Conservation (phyloP, 2,797 vertebrate species). For the Neosilurus hyrtlii region DNA sequence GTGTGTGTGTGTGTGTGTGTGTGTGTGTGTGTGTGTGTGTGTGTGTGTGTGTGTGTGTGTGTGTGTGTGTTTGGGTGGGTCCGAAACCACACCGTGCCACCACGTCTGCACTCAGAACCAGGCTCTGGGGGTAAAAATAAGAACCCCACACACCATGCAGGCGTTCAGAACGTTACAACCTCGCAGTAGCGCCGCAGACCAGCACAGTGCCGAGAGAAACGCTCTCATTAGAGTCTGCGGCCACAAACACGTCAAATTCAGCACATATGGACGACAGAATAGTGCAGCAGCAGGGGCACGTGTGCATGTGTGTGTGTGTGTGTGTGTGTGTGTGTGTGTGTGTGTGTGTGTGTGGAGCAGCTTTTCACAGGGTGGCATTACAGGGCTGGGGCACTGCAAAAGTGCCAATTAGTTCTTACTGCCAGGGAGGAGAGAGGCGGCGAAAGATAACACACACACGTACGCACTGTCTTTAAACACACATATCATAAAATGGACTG, state of each 20-base stretch:
- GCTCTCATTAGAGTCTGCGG: conserved; percentile 73
- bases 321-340: conserved; percentile 62
- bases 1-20: background rate
- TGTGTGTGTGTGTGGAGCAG: conserved; percentile 60
- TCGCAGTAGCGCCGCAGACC: conserved; percentile 72
- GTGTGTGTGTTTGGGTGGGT: background rate
- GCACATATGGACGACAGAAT: conserved; percentile 75
- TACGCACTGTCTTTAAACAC: background rate
- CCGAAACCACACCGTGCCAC: conserved; percentile 32
- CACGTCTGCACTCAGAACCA: conserved; percentile 62
- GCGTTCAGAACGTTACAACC: conserved; percentile 62
- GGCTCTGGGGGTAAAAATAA: conserved; percentile 62
- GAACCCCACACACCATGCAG: conserved; percentile 63
- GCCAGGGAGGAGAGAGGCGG: conserved; percentile 60
- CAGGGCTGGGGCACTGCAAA: conserved; percentile 63
- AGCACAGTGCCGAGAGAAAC: conserved; percentile 65
- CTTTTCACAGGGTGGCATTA: conserved; percentile 70
- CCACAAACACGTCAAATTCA: conserved; percentile 73
- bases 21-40: background rate
- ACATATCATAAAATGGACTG: background rate
- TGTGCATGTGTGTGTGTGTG: conserved; percentile 64
- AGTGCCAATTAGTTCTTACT: conserved; percentile 63
- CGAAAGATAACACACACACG: conserved; percentile 54
- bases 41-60: background rate
- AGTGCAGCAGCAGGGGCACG: conserved; percentile 66